A percentile compares a stretch with the other conserved stretches of the same genome.
phyloP scores from a whole-genome alignment of 2,797 vertebrate species.

The Tolypeutes matacus region DNA sequence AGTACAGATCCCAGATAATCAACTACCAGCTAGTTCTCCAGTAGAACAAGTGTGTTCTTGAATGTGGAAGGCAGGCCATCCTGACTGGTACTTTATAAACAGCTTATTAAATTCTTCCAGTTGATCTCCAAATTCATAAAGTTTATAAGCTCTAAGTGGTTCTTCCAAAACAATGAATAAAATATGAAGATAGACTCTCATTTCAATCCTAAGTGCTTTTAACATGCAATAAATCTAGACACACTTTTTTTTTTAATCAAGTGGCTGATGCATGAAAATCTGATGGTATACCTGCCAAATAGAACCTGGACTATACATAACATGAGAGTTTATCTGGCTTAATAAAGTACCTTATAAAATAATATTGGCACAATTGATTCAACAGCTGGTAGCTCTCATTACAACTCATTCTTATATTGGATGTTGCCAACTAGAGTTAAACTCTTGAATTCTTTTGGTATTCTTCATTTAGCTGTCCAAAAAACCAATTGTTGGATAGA shows the following conservation, averaged over 20 bases:
- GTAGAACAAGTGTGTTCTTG: background rate
- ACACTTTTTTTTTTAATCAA: background rate
- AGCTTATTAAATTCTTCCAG: background rate
- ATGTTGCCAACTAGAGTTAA: background rate
- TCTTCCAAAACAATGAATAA: slow-evolving; percentile 10
- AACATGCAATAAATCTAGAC: background rate
- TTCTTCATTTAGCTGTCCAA: background rate
- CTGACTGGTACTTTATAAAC: background rate
- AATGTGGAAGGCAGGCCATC: background rate
- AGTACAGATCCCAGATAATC: background rate
- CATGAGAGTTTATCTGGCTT: background rate
- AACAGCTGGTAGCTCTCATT: background rate
- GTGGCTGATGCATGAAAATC: background rate
- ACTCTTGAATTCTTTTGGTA: background rate
- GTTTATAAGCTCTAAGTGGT: background rate
- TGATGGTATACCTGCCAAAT: background rate
- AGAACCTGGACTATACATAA: background rate
- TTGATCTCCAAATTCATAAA: background rate
- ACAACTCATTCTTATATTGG: background rate
- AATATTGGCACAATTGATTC: background rate
- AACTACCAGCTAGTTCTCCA: background rate
- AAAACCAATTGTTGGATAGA: background rate
- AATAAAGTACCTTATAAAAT: background rate
- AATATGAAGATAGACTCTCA: background rate
- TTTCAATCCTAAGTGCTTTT: background rate